Evolutionary conservation across 2,888 invertebrate species (phyloP).

Genomic region (Apocheima hispidaria): DNA sequence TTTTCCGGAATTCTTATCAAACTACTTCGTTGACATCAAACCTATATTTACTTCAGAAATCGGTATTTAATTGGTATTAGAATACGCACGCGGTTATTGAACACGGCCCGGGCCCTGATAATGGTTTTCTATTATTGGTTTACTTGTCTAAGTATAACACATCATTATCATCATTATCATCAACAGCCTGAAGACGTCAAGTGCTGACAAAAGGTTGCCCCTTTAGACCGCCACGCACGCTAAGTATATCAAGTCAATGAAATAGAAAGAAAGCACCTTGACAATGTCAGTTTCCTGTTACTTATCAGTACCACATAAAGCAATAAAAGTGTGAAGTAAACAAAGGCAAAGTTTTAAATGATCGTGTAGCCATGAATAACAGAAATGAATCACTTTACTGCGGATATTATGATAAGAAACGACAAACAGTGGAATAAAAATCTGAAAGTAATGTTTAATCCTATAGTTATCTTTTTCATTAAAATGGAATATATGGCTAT

Average conservation of each 20-base stretch:
- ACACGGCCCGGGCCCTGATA: too few species aligned
- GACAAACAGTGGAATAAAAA: slow-evolving; percentile 20
- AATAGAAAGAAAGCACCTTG: slow-evolving; percentile 9
- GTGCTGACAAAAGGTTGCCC: too few species aligned
- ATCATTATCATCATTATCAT: too few species aligned
- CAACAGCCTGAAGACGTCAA: too few species aligned
- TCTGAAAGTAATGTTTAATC: background rate
- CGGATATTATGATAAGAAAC: slow-evolving; percentile 35
- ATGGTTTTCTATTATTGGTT: too few species aligned
- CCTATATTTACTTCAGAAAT: too few species aligned
- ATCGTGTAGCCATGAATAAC: slow-evolving; percentile 36
- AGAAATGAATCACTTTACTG: slow-evolving; percentile 37
- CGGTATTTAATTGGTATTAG: too few species aligned
- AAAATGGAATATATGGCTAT: too few species aligned
- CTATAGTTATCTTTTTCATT: too few species aligned
- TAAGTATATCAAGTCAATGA: background rate
- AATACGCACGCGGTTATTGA: too few species aligned
- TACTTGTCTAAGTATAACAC: too few species aligned
- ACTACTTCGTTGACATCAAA: background rate
- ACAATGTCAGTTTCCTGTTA: slow-evolving; percentile 17
- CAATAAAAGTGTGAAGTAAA: slow-evolving; percentile 31
- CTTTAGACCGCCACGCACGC: too few species aligned
- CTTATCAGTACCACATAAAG: slow-evolving; percentile 19
- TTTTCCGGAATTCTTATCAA: slow-evolving; percentile 5
- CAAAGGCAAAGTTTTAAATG: slow-evolving; percentile 33